A percentile compares a stretch with the other conserved stretches of the same genome.
These are phyloP conservation scores for Dryomyza anilis DNA, from an alignment of 2,888 invertebrate genomes.

Conservation along the genomic window DNA sequence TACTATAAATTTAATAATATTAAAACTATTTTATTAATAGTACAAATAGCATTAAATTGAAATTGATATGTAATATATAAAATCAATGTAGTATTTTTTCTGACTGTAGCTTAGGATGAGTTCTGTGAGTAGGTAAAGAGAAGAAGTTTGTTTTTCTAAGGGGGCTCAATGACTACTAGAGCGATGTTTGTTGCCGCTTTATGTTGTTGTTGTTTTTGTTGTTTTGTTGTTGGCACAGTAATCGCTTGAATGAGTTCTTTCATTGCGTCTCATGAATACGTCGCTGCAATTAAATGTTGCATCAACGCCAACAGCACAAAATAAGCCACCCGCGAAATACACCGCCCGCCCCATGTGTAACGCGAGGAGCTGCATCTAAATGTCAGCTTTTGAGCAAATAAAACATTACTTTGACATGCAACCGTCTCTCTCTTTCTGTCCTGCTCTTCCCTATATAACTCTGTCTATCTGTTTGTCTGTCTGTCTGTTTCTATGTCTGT, in stretches of 20 bases:
- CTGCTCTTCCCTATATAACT: no score
- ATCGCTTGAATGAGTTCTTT: slow-evolving; percentile 24
- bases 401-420: slow-evolving; percentile 12
- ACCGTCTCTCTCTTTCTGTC: not conserved
- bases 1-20: no score
- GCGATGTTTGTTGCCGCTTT: not conserved
- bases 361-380: not conserved
- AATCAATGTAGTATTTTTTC: no score
- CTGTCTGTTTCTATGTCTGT: no score
- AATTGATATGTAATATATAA: no score
- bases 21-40: no score
- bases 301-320: not conserved
- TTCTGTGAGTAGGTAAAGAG: no score
- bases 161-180: no score
- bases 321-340: not conserved
- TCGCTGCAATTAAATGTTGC: slow-evolving; percentile 7
- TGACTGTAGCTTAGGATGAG: no score
- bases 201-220: not conserved
- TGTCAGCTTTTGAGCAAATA: slow-evolving; percentile 15
- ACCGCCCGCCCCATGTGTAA: not conserved
- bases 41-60: no score
- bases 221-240: not conserved
- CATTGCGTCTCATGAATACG: slow-evolving; percentile 9
- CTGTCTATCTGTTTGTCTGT: no score
- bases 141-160: no score